These are phyloP conservation scores for Umimayanthus kanabou DNA, from an alignment of 92 coral and sea anemone genomes.

Conservation along the genomic window DNA sequence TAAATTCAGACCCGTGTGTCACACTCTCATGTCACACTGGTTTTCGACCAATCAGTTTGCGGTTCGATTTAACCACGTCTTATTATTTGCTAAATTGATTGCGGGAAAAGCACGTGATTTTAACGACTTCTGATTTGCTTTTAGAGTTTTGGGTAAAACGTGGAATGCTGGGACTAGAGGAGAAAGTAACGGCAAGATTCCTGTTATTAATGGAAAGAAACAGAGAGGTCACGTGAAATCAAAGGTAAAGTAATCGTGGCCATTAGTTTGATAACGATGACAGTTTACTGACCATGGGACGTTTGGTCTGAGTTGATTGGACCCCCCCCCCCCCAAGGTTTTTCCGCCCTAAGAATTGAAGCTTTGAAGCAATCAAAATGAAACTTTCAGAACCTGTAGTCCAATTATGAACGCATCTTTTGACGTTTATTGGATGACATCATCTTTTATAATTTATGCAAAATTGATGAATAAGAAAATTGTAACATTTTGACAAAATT, in stretches of 20 bases:
- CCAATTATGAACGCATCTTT: too few species aligned
- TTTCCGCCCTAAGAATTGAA: too few species aligned
- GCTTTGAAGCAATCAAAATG: too few species aligned
- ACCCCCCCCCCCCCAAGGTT: too few species aligned
- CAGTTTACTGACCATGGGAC: background rate
- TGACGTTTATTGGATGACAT: too few species aligned
- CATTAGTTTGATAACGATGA: background rate
- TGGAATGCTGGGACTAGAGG: slow-evolving; percentile 68
- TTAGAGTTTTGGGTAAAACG: slow-evolving; percentile 80
- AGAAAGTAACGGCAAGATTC: slow-evolving; percentile 9
- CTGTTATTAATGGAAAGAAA: slow-evolving; percentile 28
- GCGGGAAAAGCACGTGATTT: background rate
- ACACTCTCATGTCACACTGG: background rate
- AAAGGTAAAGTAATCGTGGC: background rate
- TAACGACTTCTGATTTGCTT: background rate
- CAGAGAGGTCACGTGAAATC: slow-evolving; percentile 18
- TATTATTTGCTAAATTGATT: too few species aligned
- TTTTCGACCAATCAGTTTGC: background rate
- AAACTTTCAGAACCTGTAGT: too few species aligned
- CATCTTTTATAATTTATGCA: too few species aligned
- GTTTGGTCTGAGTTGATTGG: background rate
- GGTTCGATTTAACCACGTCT: too few species aligned
- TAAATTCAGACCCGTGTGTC: slow-evolving; percentile 2
- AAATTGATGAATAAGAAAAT: too few species aligned
- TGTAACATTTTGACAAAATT: too few species aligned